A percentile compares a stretch with the other conserved stretches of the same genome.
Evolutionary conservation across 2,888 invertebrate species (phyloP).

Genomic region (Caenorhabditis doughertyi): DNA sequence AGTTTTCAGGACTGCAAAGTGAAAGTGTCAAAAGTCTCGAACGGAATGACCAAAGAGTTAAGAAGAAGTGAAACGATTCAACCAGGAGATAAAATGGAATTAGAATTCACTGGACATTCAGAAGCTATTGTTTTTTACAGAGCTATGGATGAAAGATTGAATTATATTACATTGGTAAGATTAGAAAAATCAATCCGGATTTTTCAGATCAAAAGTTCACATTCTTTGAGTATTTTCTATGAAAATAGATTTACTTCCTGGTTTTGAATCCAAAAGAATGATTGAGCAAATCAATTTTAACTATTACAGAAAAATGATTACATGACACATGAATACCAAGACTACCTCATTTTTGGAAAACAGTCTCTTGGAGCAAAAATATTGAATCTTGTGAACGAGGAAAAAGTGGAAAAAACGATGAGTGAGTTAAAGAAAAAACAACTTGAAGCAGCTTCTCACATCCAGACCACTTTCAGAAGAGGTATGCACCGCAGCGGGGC

Average conservation of each 20-base stretch:
- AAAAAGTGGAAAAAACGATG: constrained; percentile 31
- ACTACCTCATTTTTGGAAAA: constrained; percentile 51
- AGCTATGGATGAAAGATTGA: constrained; percentile 72
- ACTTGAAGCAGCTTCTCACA: too few species aligned
- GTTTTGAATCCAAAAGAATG: neutral
- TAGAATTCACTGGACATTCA: constrained; percentile 49
- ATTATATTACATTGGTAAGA: constrained; percentile 60
- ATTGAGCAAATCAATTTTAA: neutral
- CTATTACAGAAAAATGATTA: constrained; percentile 44
- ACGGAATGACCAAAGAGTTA: constrained; percentile 47
- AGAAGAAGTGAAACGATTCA: constrained; percentile 38
- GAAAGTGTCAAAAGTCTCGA: constrained; percentile 51
- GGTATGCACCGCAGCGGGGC: constrained; percentile 48
- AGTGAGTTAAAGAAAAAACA: constrained; percentile 29
- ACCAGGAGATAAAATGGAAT: constrained; percentile 63
- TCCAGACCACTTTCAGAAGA: constrained; percentile 59
- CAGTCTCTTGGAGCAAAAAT: constrained; percentile 36
- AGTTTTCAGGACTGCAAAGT: constrained; percentile 56
- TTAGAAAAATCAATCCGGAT: neutral
- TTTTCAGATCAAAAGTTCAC: too few species aligned
- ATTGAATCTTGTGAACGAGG: constrained; percentile 47
- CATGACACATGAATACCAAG: constrained; percentile 44
- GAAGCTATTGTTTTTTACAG: constrained; percentile 64
- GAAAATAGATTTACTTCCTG: neutral
- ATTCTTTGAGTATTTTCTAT: too few species aligned